These are phyloP conservation scores for Rhegmatorhina hoffmannsi DNA, from an alignment of 2,113 vertebrate species.

Conservation along the genomic window DNA sequence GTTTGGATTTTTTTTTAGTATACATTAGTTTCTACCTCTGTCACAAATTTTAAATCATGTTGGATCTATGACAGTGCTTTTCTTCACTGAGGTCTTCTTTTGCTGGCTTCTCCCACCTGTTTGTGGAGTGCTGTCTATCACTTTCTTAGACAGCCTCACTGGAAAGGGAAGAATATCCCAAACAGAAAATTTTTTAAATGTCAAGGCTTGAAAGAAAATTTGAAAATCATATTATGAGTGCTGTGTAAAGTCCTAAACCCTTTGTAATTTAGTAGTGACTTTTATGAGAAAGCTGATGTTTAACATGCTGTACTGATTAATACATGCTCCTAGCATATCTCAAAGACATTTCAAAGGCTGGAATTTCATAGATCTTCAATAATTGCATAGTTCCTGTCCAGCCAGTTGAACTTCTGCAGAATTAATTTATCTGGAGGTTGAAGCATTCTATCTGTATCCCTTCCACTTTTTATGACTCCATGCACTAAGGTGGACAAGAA, in stretches of 20 bases:
- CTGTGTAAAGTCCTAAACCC: not conserved
- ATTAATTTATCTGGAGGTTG: not conserved
- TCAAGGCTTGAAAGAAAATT: not conserved
- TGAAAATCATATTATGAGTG: not conserved
- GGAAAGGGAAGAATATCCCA: not conserved
- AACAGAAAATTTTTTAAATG: not conserved
- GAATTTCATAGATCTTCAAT: conserved; percentile 1
- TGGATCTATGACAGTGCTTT: not conserved
- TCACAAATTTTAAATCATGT: not conserved
- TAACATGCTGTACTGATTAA: not conserved
- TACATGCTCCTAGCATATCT: not conserved
- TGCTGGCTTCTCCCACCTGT: not conserved
- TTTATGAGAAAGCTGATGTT: not conserved
- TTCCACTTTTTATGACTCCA: not conserved
- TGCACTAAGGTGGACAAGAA: not conserved
- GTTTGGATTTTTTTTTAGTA: fast-evolving
- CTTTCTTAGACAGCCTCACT: not conserved
- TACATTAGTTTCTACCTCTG: not conserved
- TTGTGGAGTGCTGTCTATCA: not conserved
- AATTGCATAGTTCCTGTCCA: not conserved
- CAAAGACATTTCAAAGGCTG: not conserved
- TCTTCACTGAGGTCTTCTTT: not conserved
- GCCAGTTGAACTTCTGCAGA: not conserved
- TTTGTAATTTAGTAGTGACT: not conserved
- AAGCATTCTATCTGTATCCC: not conserved